Evolutionary conservation across 2,113 vertebrate species (phyloP), one percentile per base, ranked within the genome.

Genomic region (Triplophysa tibetana): DNA sequence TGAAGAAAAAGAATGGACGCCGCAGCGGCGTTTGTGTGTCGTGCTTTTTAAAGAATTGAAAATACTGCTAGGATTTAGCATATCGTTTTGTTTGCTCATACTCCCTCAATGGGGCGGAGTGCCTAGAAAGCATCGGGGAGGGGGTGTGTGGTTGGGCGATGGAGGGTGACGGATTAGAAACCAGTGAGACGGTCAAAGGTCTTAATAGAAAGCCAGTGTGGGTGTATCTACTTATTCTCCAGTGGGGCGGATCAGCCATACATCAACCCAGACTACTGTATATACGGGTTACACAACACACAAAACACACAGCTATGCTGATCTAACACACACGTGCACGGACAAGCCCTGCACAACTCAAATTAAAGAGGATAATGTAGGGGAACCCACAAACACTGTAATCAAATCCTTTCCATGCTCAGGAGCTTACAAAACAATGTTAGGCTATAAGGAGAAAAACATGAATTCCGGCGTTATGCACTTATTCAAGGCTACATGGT

Each of bases 381-480:
- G 23, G 41, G 12, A 65, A 65, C 45, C 62, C 24, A 63, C 24
- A 65, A 65, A 54, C 60, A 76, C 19, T 6, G 16, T 61, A 33
- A 65, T 76, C 26, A 52, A 54, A 65, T 54, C 45, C 41, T 48
- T 16, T 2, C 58, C 72, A 21, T 65, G 12, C 17, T 5, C 24
- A n/a, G 60, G 74, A 73, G 26, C 21, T 70, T 61, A 78, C 76
- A 78, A 81, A 78, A 60, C 65, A 81, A 77, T 54, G 63, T 13
- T 45, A 14, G 11, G 14, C 66, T 62, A 77, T n/a, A 38, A 62
- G 4, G 63, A 66, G 67, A 70, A 11, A 65, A 65, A 21, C 14
- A 64, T 43, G 8, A 7, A 76, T 76, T 75, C 45, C 23, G 38
- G 45, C 45, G 52, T 65, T 63, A 63, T 19, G 26, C 23, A 63